These are phyloP conservation scores for Euleptes europaea DNA, from an alignment of 2,113 vertebrate genomes.

Conservation along the genomic window DNA sequence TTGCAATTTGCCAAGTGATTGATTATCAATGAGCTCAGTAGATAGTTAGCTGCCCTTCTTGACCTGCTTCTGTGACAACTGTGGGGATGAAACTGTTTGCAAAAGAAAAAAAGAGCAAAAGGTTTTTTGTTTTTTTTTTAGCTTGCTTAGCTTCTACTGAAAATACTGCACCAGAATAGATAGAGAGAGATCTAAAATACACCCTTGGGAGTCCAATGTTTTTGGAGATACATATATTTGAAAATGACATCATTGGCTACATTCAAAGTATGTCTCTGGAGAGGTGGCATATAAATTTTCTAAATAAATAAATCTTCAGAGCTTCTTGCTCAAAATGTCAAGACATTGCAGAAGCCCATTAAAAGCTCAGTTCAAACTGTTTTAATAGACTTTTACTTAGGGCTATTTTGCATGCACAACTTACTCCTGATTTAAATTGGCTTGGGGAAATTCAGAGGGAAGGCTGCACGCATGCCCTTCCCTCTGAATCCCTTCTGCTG, in stretches of 20 bases:
- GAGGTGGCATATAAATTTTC: too few species aligned
- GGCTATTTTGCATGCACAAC: too few species aligned
- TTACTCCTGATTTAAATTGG: too few species aligned
- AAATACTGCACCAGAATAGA: background rate
- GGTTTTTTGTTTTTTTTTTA: background rate
- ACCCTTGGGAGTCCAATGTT: background rate
- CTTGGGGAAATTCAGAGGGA: too few species aligned
- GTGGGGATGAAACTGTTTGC: background rate
- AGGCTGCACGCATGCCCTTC: too few species aligned
- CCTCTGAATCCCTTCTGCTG: too few species aligned
- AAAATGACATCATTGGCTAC: background rate
- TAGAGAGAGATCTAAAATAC: background rate
- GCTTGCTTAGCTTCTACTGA: background rate
- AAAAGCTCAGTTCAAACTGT: background rate
- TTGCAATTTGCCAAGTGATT: conserved; percentile 39
- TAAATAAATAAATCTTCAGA: background rate
- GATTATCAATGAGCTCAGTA: conserved; percentile 23
- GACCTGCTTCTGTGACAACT: background rate
- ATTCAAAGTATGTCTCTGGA: too few species aligned
- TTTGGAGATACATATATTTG: background rate
- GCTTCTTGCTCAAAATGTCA: background rate
- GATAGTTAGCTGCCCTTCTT: conserved; percentile 16
- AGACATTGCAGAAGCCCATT: background rate
- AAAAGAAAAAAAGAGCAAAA: background rate
- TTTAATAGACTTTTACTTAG: background rate